Conservation (phyloP, 2,113 vertebrate genomes). For the Lasiurus borealis region DNA sequence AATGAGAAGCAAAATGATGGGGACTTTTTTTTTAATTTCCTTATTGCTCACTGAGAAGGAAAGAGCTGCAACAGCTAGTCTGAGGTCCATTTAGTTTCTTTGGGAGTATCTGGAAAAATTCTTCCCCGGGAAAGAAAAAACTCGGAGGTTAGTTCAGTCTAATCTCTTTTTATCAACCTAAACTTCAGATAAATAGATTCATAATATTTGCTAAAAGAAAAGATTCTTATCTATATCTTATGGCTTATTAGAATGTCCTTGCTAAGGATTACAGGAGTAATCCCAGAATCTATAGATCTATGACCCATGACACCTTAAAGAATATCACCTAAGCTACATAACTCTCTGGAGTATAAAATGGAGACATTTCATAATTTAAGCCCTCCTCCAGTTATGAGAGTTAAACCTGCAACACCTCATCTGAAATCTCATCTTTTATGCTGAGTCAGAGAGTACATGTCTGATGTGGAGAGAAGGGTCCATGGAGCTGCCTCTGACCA, state of each 20-base stretch:
- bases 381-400: not conserved
- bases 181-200: conserved; percentile 9
- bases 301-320: not conserved
- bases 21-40: not conserved
- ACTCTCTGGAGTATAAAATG: not conserved
- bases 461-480: not conserved
- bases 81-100: not conserved
- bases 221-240: not conserved
- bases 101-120: not conserved
- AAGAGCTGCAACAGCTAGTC: not conserved
- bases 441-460: not conserved
- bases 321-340: not conserved
- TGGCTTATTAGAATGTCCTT: not conserved
- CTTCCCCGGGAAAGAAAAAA: not conserved
- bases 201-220: not conserved
- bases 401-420: not conserved
- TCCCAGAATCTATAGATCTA: not conserved
- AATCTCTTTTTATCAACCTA: not conserved
- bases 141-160: not conserved
- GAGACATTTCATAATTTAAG: not conserved
- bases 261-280: not conserved
- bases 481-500: not conserved
- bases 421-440: not conserved
- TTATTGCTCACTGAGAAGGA: not conserved
- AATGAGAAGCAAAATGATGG: not conserved